Evolutionary conservation across 2,113 vertebrate genomes (phyloP).

Genomic region (Lagenorhynchus albirostris): DNA sequence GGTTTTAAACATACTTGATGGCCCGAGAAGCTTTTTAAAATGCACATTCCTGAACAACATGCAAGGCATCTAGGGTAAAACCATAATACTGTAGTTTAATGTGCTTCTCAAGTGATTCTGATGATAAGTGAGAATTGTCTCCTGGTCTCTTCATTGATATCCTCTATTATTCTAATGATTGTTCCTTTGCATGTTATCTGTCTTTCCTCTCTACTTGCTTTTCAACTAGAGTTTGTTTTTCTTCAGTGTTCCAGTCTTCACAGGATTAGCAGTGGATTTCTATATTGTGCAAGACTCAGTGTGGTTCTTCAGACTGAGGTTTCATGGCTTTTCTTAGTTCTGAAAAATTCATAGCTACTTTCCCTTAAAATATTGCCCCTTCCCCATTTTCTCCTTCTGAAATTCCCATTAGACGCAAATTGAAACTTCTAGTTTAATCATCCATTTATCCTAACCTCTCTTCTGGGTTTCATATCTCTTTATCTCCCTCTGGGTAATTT

Average conservation of each 20-base stretch:
- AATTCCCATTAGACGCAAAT: background rate
- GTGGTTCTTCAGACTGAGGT: background rate
- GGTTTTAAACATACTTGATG: background rate
- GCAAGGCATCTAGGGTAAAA: background rate
- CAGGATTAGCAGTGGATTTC: background rate
- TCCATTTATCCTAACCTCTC: background rate
- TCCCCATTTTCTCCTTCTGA: background rate
- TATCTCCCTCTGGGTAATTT: background rate
- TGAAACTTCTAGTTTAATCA: background rate
- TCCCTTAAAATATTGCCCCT: background rate
- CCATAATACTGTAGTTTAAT: background rate
- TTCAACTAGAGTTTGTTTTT: background rate
- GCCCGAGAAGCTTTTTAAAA: background rate
- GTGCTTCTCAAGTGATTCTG: background rate
- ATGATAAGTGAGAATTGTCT: background rate
- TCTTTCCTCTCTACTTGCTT: background rate
- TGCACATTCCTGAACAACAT: background rate
- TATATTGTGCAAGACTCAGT: background rate
- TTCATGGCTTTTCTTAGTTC: background rate
- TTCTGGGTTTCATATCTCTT: background rate
- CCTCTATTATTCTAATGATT: background rate
- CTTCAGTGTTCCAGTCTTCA: background rate
- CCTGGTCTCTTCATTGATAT: background rate
- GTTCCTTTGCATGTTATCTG: background rate
- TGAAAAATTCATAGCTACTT: background rate